Evolutionary conservation across 2,797 vertebrate genomes (phyloP), one percentile per base, ranked within the genome.

Genomic region (Sebastiscus albofasciatus): DNA sequence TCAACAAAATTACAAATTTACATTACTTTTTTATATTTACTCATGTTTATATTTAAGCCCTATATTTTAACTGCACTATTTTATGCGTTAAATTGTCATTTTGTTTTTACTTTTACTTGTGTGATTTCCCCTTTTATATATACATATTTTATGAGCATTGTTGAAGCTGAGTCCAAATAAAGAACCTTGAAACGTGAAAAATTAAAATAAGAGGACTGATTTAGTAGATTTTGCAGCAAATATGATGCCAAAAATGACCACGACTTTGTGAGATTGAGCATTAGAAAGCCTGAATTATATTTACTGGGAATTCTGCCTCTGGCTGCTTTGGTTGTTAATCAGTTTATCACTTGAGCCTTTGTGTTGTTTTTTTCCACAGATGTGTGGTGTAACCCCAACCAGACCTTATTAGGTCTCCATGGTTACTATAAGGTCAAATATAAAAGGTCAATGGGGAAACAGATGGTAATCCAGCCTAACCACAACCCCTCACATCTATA

Each of bases 381-480:
- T 85, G 67, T 86, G 54, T 18, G 52, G 26, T 81, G 81, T 83
- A 84, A 84, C 69, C n/a, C 22, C 54, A 7, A 26, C 18, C 61
- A 52, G 59, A 76, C 49, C 6, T 27, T 16, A 77, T 71, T 74
- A 76, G 18, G 36, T 85, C 6, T 62, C 74, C 46, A 70, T 78
- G 74, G 75, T 81, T 54, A 61, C 64, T 39, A 22, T 22, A 46
- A 78, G 75, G 84, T 81, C 70, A 91, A 67, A 87, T 74, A 52
- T 80, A 66, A 90, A 83, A 75, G 77, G 83, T 78, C 70, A 78
- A 29, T 13, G 16, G 33, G 31, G 71, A 82, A 87, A 79, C 90
- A 92, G 87, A 93, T 91, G 87, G 90, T 66, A 60, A 76, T 86
- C 36, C 9, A 36, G 31, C 13, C 33, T 64, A 22, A 61, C 58